Base-by-base conservation (phyloP, 2,888 invertebrate species). In the Xestia c-nigrum region DNA sequence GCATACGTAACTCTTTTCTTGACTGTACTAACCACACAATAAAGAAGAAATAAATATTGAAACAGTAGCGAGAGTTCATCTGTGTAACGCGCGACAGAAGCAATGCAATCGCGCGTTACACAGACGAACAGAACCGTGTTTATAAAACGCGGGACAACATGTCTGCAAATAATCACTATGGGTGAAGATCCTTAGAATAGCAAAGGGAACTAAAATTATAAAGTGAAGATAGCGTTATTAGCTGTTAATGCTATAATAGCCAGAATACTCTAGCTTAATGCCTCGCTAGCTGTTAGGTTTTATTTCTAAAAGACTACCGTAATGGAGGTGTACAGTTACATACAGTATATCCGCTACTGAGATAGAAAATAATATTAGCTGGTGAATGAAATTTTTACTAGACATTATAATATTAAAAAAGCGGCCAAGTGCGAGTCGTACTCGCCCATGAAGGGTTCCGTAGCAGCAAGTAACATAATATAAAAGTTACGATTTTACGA, bases 211-310 rank as follows among this genome's bases (percentile, higher is more conserved):
- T 75, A 66, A 75, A 73, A 73, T 83, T 68, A 79, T 69, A 72
- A 64, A 72, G 80, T 66, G 84, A 57, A 70, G 84, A 84, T 74
- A 59, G 64, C 24, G 40, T 70, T 83, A 86, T 64, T 79, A 86
- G 31, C 75, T 74, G 79, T 38, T 73, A 84, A 78, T 75, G 78
- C 19, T 59, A 12, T 78, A 66, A 83, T 65, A 75, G 61, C 74
- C 9, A n/a, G 57, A 38, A 55, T 83, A 72, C 9, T 68, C 65
- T 21, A 47, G 81, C 71, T 75, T 50, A 57, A 72, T 85, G 16
- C 38, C 19, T 59, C 68, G 57, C 61, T 43, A 74, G 67, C 74
- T 71, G 57, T 64, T 71, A 68, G 63, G 40, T 84, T 73, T 82
- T 83, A 78, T 83, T 83, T 67, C 61, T 68, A 61, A 76, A 70